A percentile compares a stretch with the other conserved stretches of the same genome.
These are phyloP conservation scores for Montipora efflorescens DNA, from an alignment of 64 coral and sea anemone species.

Conservation along the genomic window DNA sequence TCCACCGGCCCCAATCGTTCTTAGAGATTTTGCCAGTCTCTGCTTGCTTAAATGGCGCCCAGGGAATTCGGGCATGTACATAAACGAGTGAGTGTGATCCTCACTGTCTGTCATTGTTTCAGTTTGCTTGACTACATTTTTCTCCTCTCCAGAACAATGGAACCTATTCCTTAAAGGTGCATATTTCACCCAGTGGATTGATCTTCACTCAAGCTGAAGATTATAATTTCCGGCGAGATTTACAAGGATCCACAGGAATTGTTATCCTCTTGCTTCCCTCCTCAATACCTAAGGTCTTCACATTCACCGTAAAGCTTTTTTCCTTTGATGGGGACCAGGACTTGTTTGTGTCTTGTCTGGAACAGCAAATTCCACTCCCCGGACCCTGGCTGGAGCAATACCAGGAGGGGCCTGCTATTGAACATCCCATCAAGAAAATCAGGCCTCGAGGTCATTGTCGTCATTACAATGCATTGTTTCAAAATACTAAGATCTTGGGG, in stretches of 20 bases:
- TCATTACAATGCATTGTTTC: too few relatives aligned
- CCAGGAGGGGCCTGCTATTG: slow-evolving; percentile 32
- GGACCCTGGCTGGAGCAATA: neutral
- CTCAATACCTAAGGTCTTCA: neutral
- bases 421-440: slow-evolving; percentile 10
- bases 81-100: too few relatives aligned
- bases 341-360: neutral
- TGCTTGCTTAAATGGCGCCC: too few relatives aligned
- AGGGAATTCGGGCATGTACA: too few relatives aligned
- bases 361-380: neutral
- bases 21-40: too few relatives aligned
- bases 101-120: too few relatives aligned
- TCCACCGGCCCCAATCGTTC: too few relatives aligned
- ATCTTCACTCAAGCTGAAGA: neutral
- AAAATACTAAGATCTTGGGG: too few relatives aligned
- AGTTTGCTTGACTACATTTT: neutral
- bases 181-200: neutral
- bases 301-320: neutral
- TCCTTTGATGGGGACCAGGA: neutral
- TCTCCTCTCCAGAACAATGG: neutral
- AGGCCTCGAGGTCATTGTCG: neutral
- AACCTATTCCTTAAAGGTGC: neutral
- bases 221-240: neutral
- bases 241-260: neutral
- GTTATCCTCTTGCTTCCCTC: slow-evolving; percentile 26